Percentiles rank a stretch among this genome's conserved stretches.
These are phyloP conservation scores for Gorsachius goisagi DNA, from an alignment of 2,113 vertebrate genomes.

Conservation along the genomic window DNA sequence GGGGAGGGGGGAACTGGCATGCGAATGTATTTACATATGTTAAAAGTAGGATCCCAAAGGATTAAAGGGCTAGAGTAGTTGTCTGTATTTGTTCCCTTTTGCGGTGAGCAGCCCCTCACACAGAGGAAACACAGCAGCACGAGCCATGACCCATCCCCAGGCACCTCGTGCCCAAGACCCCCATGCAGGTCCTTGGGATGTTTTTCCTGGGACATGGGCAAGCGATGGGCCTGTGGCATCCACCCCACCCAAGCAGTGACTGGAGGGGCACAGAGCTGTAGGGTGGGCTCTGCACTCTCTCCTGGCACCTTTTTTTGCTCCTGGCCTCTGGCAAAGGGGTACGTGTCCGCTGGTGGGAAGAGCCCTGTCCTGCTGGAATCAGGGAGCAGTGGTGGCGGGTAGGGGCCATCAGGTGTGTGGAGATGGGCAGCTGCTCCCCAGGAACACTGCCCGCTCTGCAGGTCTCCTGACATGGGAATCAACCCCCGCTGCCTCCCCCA, in stretches of 20 bases:
- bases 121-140: background rate
- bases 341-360: background rate
- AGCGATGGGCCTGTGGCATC: background rate
- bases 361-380: background rate
- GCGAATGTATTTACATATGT: background rate
- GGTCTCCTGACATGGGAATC: background rate
- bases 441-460: background rate
- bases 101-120: background rate
- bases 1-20: background rate
- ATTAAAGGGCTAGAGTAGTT: background rate
- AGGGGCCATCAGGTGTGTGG: background rate
- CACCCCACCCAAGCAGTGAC: background rate
- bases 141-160: accelerated
- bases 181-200: background rate
- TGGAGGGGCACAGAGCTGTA: background rate
- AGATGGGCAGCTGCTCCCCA: background rate
- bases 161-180: accelerated
- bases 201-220: accelerated
- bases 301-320: background rate
- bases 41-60: background rate
- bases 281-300: background rate
- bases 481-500: accelerated
- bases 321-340: background rate
- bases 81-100: background rate
- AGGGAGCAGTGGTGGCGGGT: background rate